phyloP scores from a whole-genome alignment of 2,113 vertebrate genomes.

The Gambusia holbrooki region DNA sequence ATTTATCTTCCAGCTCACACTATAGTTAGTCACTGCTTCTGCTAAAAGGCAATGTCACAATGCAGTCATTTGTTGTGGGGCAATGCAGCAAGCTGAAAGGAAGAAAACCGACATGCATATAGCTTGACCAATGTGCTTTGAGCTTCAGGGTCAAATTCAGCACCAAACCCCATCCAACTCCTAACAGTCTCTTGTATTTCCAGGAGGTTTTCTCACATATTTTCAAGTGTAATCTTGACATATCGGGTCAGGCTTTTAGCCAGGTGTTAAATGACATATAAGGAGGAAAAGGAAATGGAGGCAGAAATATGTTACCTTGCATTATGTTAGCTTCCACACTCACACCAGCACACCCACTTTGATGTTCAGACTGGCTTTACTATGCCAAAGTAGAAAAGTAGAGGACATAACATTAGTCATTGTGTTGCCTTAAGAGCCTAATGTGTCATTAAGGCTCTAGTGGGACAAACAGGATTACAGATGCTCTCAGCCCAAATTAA shows the following conservation, averaged over 20 bases:
- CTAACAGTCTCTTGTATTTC: not conserved
- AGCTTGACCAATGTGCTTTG: not conserved
- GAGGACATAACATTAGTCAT: conserved; percentile 67
- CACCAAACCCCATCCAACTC: not conserved
- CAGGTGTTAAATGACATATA: conserved; percentile 7
- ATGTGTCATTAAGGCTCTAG: conserved; percentile 69
- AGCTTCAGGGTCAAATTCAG: not conserved
- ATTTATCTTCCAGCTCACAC: conserved; percentile 49
- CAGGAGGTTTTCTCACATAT: not conserved
- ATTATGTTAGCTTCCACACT: conserved; percentile 22
- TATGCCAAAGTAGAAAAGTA: conserved; percentile 31
- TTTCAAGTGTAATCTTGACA: conserved; percentile 4
- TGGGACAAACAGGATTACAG: conserved; percentile 64
- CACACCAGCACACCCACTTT: conserved; percentile 33
- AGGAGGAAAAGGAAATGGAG: conserved; percentile 21
- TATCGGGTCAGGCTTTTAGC: conserved; percentile 6
- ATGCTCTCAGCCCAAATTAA: conserved; percentile 43
- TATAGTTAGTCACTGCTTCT: conserved; percentile 32
- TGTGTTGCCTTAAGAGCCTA: conserved; percentile 63
- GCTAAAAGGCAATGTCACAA: conserved; percentile 37
- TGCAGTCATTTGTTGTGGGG: conserved; percentile 14
- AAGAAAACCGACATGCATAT: not conserved
- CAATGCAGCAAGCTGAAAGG: conserved; percentile 33
- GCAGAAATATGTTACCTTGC: conserved; percentile 22
- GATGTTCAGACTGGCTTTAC: conserved; percentile 36